These are phyloP conservation scores for Synanthedon myopaeformis DNA, from an alignment of 2,888 invertebrate genomes.

Conservation along the genomic window DNA sequence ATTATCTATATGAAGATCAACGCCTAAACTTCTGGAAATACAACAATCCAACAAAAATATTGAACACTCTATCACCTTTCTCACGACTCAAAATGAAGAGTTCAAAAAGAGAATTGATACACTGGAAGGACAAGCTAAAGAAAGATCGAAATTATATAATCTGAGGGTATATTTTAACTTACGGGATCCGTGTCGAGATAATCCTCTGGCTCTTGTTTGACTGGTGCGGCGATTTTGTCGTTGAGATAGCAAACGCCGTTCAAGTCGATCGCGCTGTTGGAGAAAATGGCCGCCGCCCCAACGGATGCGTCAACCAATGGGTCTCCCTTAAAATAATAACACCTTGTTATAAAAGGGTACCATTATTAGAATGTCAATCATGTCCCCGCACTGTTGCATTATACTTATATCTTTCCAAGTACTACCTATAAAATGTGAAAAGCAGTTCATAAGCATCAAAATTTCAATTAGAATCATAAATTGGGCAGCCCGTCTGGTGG, in stretches of 20 bases:
- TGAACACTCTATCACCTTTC: too few relatives aligned
- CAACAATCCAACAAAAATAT: too few relatives aligned
- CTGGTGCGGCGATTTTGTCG: constrained; percentile 73
- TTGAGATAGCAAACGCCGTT: constrained; percentile 86
- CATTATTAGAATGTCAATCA: not conserved
- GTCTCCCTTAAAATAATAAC: constrained; percentile 25
- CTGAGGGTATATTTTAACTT: constrained; percentile 7
- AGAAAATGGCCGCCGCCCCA: constrained; percentile 82
- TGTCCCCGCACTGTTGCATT: not conserved
- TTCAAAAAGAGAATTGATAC: too few relatives aligned
- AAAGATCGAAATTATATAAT: too few relatives aligned
- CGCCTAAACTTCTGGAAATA: too few relatives aligned
- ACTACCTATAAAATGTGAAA: not conserved
- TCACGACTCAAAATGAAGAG: too few relatives aligned
- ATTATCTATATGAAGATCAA: too few relatives aligned
- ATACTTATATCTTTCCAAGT: too few relatives aligned
- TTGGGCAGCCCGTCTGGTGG: too few relatives aligned
- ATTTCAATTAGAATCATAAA: not conserved
- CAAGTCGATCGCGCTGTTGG: constrained; percentile 87
- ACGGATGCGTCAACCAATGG: constrained; percentile 71
- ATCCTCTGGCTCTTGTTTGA: constrained; percentile 49
- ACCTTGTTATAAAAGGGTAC: not conserved
- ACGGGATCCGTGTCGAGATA: constrained; percentile 49
- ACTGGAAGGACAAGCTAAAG: too few relatives aligned
- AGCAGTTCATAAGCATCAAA: not conserved